Percentiles rank a stretch among this genome's conserved stretches.
Evolutionary conservation across 2,888 invertebrate species (phyloP).

Genomic region (Quadroppia sp.): DNA sequence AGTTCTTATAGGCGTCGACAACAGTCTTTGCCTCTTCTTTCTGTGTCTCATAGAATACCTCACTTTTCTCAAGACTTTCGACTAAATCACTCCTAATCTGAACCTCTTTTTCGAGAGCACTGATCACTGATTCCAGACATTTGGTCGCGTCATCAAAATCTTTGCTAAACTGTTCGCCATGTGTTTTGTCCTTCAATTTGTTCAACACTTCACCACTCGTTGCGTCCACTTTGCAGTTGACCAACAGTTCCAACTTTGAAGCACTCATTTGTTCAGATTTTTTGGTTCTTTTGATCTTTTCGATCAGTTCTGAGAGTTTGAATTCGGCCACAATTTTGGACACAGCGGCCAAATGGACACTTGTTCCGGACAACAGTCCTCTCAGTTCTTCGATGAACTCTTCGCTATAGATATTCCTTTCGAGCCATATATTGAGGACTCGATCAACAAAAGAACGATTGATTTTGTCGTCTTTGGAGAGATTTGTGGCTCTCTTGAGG

Average conservation of each 20-base stretch:
- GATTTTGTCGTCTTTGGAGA: slow-evolving; percentile 73
- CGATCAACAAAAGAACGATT: slow-evolving; percentile 76
- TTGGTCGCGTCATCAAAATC: slow-evolving; percentile 76
- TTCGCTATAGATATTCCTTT: slow-evolving; percentile 81
- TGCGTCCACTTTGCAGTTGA: slow-evolving; percentile 70
- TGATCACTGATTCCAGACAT: slow-evolving; percentile 73
- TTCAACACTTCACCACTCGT: slow-evolving; percentile 62
- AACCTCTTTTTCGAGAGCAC: slow-evolving; percentile 74
- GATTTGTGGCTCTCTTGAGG: slow-evolving; percentile 79
- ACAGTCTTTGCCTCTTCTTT: slow-evolving; percentile 92
- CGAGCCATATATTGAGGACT: slow-evolving; percentile 94
- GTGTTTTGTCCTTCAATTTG: slow-evolving; percentile 65
- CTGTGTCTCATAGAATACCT: slow-evolving; percentile 82
- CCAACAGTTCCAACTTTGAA: slow-evolving; percentile 62
- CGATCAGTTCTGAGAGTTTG: slow-evolving; percentile 66
- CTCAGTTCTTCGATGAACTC: slow-evolving; percentile 81
- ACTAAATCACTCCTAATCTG: slow-evolving; percentile 72
- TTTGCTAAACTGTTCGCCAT: slow-evolving; percentile 78
- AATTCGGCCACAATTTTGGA: slow-evolving; percentile 60
- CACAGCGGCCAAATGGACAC: slow-evolving; percentile 52
- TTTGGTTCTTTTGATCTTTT: slow-evolving; percentile 69
- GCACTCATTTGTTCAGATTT: slow-evolving; percentile 70
- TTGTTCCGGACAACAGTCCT: slow-evolving; percentile 61
- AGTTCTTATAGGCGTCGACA: slow-evolving; percentile 90
- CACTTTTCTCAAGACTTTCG: slow-evolving; percentile 71